These are phyloP conservation scores for Cynopterus sphinx DNA, from an alignment of 2,797 vertebrate genomes.

Conservation along the genomic window DNA sequence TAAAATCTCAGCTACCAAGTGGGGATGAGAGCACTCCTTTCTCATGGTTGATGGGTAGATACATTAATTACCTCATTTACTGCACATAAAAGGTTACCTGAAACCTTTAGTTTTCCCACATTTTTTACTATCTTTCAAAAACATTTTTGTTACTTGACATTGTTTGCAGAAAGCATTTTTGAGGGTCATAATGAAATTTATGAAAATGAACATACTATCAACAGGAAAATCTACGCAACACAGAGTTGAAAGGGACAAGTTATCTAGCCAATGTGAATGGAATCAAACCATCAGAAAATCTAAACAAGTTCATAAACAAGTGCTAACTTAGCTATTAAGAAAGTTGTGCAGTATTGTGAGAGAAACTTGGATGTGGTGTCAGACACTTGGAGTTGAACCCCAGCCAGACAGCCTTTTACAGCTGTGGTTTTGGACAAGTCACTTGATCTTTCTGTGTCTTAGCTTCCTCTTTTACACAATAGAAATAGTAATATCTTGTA, in stretches of 20 bases:
- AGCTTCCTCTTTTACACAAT: background rate
- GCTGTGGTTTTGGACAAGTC: background rate
- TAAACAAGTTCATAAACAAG: background rate
- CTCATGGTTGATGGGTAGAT: background rate
- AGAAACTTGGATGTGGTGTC: background rate
- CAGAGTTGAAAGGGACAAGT: background rate
- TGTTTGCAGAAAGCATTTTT: slow-evolving; percentile 1
- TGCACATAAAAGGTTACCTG: background rate
- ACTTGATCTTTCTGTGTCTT: background rate
- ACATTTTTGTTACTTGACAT: slow-evolving; percentile 25
- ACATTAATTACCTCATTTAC: background rate
- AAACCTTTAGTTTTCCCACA: background rate
- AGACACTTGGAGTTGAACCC: background rate
- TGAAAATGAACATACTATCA: background rate
- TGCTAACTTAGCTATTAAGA: background rate
- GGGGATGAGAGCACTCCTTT: background rate
- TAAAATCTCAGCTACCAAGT: background rate
- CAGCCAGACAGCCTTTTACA: background rate
- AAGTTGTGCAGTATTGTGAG: background rate
- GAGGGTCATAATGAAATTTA: background rate
- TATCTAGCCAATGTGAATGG: background rate
- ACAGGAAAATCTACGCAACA: background rate
- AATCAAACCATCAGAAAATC: background rate
- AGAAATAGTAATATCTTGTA: background rate
- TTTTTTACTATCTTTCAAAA: background rate